These are phyloP conservation scores for Entelurus aequoreus DNA, from an alignment of 2,113 vertebrate species.

Conservation along the genomic window DNA sequence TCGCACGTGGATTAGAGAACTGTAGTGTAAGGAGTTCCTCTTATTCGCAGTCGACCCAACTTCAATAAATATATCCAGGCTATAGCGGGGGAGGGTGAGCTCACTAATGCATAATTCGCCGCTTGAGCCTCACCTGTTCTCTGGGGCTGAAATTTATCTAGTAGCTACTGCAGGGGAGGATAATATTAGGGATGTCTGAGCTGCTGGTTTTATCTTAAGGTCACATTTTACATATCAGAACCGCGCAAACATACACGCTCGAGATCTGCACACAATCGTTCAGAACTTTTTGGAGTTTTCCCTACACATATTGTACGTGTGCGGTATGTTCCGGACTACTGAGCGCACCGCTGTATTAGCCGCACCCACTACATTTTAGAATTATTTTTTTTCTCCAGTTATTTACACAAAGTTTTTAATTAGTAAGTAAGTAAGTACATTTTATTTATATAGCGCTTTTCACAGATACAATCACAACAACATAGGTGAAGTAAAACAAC, in stretches of 20 bases:
- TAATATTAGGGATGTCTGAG: slow-evolving; percentile 48
- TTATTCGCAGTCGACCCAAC: slow-evolving; percentile 13
- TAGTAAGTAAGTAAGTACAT: too few relatives aligned
- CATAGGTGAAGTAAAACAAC: too few relatives aligned
- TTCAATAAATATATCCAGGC: slow-evolving; percentile 22
- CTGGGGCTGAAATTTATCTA: slow-evolving; percentile 46
- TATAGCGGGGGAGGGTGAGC: slow-evolving; percentile 25
- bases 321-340: not conserved
- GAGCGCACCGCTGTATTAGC: too few relatives aligned
- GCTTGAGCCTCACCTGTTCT: slow-evolving; percentile 48
- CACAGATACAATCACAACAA: too few relatives aligned
- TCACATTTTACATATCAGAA: slow-evolving; percentile 61
- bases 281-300: slow-evolving; percentile 10
- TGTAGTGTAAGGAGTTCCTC: slow-evolving; percentile 18
- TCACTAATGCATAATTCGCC: slow-evolving; percentile 36
- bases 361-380: too few relatives aligned
- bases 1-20: slow-evolving; percentile 42
- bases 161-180: slow-evolving; percentile 20
- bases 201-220: slow-evolving; percentile 59
- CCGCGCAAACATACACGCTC: slow-evolving; percentile 27
- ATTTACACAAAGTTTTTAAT: too few relatives aligned
- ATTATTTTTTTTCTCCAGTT: too few relatives aligned
- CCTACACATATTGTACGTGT: slow-evolving; percentile 3
- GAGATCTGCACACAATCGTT: slow-evolving; percentile 21
- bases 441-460: too few relatives aligned